phyloP scores from a whole-genome alignment of 2,888 invertebrate species.

The Diloba caeruleocephala region DNA sequence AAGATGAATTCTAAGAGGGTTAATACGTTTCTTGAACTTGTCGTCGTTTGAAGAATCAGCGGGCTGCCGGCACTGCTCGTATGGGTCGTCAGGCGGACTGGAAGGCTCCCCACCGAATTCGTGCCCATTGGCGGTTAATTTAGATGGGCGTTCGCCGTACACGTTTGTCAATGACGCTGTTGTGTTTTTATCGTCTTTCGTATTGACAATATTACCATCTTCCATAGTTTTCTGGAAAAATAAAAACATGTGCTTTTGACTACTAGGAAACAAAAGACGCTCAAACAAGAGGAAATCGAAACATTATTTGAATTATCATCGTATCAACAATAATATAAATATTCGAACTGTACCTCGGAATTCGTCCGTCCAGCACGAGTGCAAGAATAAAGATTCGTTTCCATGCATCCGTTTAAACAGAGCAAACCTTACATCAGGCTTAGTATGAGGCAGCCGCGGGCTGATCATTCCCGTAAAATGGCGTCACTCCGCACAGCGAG shows the following conservation, averaged over 20 bases:
- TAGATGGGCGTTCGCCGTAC: slow-evolving; percentile 76
- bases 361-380: slow-evolving; percentile 88
- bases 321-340: slow-evolving; percentile 69
- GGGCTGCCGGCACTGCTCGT: slow-evolving; percentile 64
- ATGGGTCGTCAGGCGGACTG: slow-evolving; percentile 63
- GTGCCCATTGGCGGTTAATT: slow-evolving; percentile 82
- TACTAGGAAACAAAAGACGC: slow-evolving; percentile 86
- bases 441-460: slow-evolving; percentile 87
- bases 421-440: slow-evolving; percentile 86
- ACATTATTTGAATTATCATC: slow-evolving; percentile 76
- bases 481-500: slow-evolving; percentile 88
- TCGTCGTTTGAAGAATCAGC: slow-evolving; percentile 72
- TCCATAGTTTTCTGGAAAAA: slow-evolving; percentile 89
- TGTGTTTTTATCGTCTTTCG: slow-evolving; percentile 81
- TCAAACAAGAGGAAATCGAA: slow-evolving; percentile 83
- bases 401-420: slow-evolving; percentile 85
- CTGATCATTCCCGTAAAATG: slow-evolving; percentile 90
- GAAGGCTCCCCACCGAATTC: slow-evolving; percentile 70
- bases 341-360: slow-evolving; percentile 79
- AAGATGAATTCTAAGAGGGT: slow-evolving; percentile 83
- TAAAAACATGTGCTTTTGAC: slow-evolving; percentile 80
- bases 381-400: slow-evolving; percentile 84
- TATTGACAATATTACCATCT: slow-evolving; percentile 85
- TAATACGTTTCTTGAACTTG: slow-evolving; percentile 79
- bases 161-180: slow-evolving; percentile 74